Evolutionary conservation across 2,113 vertebrate genomes (phyloP).

Genomic region (Polyodon spathula): DNA sequence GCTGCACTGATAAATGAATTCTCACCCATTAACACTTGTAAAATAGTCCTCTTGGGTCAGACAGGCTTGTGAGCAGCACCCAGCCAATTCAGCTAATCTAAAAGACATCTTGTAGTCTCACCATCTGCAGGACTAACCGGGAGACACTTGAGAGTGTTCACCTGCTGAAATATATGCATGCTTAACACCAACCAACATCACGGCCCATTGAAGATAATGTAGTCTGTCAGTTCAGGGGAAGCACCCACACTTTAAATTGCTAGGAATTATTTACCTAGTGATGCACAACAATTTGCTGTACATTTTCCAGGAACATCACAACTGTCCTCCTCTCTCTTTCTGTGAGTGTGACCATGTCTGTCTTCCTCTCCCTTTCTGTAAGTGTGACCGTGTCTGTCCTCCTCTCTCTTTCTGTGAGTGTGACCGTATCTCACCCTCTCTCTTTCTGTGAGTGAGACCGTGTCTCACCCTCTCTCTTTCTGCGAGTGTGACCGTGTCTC

Average conservation of each 20-base stretch:
- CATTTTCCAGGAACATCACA: neutral
- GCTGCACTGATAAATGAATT: slow-evolving; percentile 7
- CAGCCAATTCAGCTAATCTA: neutral
- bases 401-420: too few relatives aligned
- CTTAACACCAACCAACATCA: slow-evolving; percentile 1
- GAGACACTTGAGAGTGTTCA: neutral
- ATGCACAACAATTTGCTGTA: slow-evolving; percentile 2
- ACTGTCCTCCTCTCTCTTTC: too few relatives aligned
- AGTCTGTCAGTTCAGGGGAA: neutral
- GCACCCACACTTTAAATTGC: neutral
- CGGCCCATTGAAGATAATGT: slow-evolving; percentile 1
- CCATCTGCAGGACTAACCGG: neutral
- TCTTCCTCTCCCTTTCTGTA: too few relatives aligned
- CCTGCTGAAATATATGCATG: neutral
- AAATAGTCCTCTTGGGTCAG: neutral
- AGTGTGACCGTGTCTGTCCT: too few relatives aligned
- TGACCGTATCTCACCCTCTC: too few relatives aligned
- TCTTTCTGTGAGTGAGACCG: too few relatives aligned
- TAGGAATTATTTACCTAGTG: neutral
- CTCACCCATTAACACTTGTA: slow-evolving; percentile 1
- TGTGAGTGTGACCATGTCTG: too few relatives aligned
- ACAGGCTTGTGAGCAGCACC: neutral
- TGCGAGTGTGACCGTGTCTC: too few relatives aligned
- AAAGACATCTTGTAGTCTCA: neutral
- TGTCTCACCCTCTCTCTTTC: too few relatives aligned